These are phyloP conservation scores for Lates japonicus DNA, from an alignment of 2,797 vertebrate genomes.

Conservation along the genomic window DNA sequence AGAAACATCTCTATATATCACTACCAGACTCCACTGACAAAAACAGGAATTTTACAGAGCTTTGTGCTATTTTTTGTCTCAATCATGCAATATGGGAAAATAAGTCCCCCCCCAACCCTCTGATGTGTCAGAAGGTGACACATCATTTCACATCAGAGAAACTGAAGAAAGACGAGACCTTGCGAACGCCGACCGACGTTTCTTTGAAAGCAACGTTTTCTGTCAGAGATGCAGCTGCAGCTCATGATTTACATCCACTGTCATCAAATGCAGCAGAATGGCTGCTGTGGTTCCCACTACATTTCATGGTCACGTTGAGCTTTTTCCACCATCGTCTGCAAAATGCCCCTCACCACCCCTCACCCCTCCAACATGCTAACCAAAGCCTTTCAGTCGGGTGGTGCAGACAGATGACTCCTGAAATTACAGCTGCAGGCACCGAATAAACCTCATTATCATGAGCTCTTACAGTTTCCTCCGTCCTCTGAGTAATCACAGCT, in stretches of 20 bases:
- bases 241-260: neutral
- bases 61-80: too few relatives aligned
- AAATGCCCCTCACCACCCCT: neutral
- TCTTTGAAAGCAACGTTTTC: neutral
- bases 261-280: slow-evolving; percentile 1
- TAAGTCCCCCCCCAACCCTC: too few relatives aligned
- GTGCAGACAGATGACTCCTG: slow-evolving; percentile 62
- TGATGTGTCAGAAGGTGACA: too few relatives aligned
- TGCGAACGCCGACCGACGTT: neutral
- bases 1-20: too few relatives aligned
- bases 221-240: neutral
- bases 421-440: slow-evolving; percentile 74
- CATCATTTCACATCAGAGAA: too few relatives aligned
- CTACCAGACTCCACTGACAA: too few relatives aligned
- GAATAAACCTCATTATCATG: slow-evolving; percentile 66
- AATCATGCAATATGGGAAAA: too few relatives aligned
- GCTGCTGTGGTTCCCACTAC: slow-evolving; percentile 19
- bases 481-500: slow-evolving; percentile 25
- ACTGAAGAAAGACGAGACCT: neutral
- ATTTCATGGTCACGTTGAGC: slow-evolving; percentile 28
- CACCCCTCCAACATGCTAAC: slow-evolving; percentile 27
- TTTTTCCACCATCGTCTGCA: slow-evolving; percentile 51
- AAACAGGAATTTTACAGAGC: too few relatives aligned
- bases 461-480: slow-evolving; percentile 53
- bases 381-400: slow-evolving; percentile 36